Conservation (phyloP, 2,113 vertebrate species). For the Tragulus kanchil region DNA sequence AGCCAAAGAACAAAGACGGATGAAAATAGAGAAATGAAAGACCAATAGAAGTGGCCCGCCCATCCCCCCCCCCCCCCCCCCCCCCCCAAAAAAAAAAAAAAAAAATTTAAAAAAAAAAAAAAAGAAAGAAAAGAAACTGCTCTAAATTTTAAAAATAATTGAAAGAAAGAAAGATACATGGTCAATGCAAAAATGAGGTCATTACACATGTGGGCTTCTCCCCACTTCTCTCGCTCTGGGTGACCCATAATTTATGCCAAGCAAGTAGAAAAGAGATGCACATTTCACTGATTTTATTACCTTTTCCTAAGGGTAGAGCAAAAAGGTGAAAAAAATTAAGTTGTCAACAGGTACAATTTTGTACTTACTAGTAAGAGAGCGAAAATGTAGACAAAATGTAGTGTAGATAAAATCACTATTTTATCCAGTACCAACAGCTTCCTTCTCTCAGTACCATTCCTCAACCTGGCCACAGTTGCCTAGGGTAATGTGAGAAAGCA, state of each 20-base stretch:
- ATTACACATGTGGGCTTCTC: fast-evolving
- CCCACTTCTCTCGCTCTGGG: not conserved
- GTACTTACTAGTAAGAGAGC: constrained; percentile 18
- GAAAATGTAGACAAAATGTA: not conserved
- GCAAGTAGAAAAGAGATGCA: not conserved
- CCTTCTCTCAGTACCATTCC: not conserved
- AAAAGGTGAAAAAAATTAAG: constrained; percentile 58
- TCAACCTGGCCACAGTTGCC: not conserved
- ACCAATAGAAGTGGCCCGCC: no score
- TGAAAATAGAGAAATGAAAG: no score
- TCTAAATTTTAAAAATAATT: not conserved
- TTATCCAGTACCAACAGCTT: not conserved
- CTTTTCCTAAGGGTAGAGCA: constrained; percentile 20
- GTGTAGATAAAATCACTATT: not conserved
- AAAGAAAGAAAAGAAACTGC: not conserved
- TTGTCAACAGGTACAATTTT: constrained; percentile 56
- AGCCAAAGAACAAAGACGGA: no score
- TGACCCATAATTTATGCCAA: not conserved
- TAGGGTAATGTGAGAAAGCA: not conserved
- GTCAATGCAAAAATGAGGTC: not conserved
- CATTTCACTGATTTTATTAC: constrained; percentile 45
- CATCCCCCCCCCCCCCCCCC: no score
- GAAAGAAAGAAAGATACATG: not conserved
- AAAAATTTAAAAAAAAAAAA: no score
- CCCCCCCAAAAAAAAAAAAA: no score